Evolutionary conservation across 2,797 vertebrate species (phyloP).

Genomic region (Karalla daura): DNA sequence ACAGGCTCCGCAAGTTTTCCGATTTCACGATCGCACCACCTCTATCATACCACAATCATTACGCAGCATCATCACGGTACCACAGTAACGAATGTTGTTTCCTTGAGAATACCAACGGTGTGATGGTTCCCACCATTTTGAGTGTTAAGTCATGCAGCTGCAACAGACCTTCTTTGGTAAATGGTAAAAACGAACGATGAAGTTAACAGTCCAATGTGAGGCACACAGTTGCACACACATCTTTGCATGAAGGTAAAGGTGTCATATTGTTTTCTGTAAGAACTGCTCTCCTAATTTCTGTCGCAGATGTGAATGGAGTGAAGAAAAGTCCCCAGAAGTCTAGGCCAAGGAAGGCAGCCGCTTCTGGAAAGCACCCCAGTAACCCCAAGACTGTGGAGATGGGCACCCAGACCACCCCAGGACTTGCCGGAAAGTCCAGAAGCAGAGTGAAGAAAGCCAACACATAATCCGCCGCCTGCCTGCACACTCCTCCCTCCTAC

Average conservation of each 20-base stretch:
- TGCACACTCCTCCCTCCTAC: background rate
- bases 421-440: constrained; percentile 43
- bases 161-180: too few species aligned
- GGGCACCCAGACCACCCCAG: constrained; percentile 60
- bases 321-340: constrained; percentile 55
- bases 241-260: too few species aligned
- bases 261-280: background rate
- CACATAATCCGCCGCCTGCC: constrained; percentile 13
- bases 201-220: background rate
- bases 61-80: too few species aligned
- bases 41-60: too few species aligned
- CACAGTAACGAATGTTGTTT: too few species aligned
- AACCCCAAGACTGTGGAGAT: constrained; percentile 42
- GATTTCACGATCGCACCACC: too few species aligned
- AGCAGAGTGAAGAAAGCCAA: constrained; percentile 67
- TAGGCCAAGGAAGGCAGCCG: constrained; percentile 24
- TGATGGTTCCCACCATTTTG: too few species aligned
- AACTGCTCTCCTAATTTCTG: background rate
- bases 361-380: constrained; percentile 22
- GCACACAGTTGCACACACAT: background rate
- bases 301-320: constrained; percentile 60
- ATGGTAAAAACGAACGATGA: background rate
- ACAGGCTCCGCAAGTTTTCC: too few species aligned
- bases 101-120: too few species aligned
- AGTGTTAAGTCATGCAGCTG: too few species aligned